phyloP scores from a whole-genome alignment of 1,140 invertebrate genomes.

The Megathymus violae region DNA sequence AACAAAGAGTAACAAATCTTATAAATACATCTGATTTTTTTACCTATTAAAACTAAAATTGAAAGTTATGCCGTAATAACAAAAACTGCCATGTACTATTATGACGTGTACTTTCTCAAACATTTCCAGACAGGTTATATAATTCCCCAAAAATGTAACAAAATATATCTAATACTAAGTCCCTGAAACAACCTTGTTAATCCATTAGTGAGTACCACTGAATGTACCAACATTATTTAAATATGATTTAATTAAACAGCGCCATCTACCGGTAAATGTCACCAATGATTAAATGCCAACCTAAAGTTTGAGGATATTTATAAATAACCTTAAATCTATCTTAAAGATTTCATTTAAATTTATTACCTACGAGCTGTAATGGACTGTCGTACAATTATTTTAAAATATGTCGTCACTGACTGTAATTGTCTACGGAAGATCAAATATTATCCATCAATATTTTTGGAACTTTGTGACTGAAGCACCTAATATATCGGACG shows the following conservation, averaged over 20 bases:
- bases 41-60: too few relatives aligned
- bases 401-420: constrained; percentile 48
- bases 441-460: constrained; percentile 11
- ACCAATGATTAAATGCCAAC: constrained; percentile 14
- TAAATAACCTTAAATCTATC: constrained; percentile 42
- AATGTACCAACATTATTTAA: too few relatives aligned
- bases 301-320: constrained; percentile 20
- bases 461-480: constrained; percentile 44
- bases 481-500: constrained; percentile 49
- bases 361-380: constrained; percentile 52
- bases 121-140: not conserved
- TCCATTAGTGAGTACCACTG: not conserved
- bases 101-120: constrained; percentile 12
- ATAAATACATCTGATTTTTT: too few relatives aligned
- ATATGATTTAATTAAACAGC: too few relatives aligned
- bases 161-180: constrained; percentile 23
- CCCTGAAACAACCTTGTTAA: constrained; percentile 27
- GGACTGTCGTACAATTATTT: constrained; percentile 50
- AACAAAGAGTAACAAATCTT: constrained; percentile 15
- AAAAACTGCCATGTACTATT: constrained; percentile 14
- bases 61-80: too few relatives aligned
- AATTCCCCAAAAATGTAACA: constrained; percentile 19
- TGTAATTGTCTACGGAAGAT: constrained; percentile 35
- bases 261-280: not conserved
- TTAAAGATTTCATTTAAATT: constrained; percentile 47